Conservation (phyloP, 2,797 vertebrate genomes). For the Simalia tracyae region DNA sequence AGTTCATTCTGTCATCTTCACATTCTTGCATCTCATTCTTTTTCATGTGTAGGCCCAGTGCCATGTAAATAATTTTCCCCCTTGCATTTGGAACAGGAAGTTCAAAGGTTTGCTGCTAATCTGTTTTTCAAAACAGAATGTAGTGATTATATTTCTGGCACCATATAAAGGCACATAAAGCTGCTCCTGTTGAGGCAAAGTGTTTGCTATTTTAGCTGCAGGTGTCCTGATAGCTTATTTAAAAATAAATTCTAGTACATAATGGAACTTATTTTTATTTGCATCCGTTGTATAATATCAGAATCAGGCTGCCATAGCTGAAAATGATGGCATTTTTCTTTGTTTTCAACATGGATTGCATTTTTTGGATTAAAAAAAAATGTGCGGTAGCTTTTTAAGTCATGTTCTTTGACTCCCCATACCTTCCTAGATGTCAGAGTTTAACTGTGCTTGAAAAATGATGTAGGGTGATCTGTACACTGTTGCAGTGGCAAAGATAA, state of each 20-base stretch:
- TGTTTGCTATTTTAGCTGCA: constrained; percentile 26
- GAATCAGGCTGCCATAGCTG: neutral
- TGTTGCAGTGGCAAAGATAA: constrained; percentile 52
- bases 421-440: neutral
- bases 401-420: neutral
- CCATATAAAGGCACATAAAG: constrained; percentile 46
- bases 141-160: constrained; percentile 21
- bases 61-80: neutral
- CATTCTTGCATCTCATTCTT: neutral
- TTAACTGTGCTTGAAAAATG: neutral
- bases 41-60: constrained; percentile 35
- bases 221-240: constrained; percentile 35
- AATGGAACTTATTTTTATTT: constrained; percentile 2
- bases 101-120: constrained; percentile 36
- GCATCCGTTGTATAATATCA: neutral
- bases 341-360: neutral
- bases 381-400: neutral
- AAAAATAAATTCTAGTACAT: neutral
- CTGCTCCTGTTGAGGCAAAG: constrained; percentile 35
- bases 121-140: constrained; percentile 47
- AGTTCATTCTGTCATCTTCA: neutral
- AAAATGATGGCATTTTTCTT: constrained; percentile 28
- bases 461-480: constrained; percentile 30
- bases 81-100: constrained; percentile 33
- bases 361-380: neutral